These are phyloP conservation scores for Ochropleura plecta DNA, from an alignment of 2,888 invertebrate genomes.

Conservation along the genomic window DNA sequence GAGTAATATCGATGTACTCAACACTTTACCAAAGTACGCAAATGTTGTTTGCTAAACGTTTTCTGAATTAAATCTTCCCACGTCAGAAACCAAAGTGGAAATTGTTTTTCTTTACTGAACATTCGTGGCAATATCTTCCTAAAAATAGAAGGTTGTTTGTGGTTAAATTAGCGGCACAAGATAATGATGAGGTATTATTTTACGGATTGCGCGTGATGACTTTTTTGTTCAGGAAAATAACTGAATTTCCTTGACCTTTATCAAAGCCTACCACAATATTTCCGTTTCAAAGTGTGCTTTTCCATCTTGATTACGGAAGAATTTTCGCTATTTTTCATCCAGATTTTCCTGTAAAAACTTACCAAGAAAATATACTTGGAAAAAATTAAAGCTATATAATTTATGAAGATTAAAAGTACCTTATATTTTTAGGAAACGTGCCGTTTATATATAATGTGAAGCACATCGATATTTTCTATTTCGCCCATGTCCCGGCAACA, in stretches of 20 bases:
- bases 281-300: background rate
- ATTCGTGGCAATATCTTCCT: background rate
- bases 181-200: slow-evolving; percentile 21
- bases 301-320: slow-evolving; percentile 11
- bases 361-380: background rate
- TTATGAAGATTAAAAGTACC: slow-evolving; percentile 21
- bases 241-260: background rate
- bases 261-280: slow-evolving; percentile 13
- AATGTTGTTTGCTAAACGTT: slow-evolving; percentile 46
- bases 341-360: background rate
- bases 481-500: slow-evolving; percentile 71
- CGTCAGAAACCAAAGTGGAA: slow-evolving; percentile 29
- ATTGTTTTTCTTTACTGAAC: slow-evolving; percentile 23
- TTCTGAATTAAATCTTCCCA: slow-evolving; percentile 41
- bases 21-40: slow-evolving; percentile 65
- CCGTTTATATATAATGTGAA: slow-evolving; percentile 44
- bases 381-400: slow-evolving; percentile 3
- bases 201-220: background rate
- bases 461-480: slow-evolving; percentile 66
- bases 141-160: slow-evolving; percentile 31
- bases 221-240: background rate
- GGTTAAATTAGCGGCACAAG: slow-evolving; percentile 13
- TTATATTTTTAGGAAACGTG: slow-evolving; percentile 37
- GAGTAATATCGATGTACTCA: slow-evolving; percentile 78
- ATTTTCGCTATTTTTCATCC: background rate